Conservation (phyloP, 1,140 invertebrate species). For the Diorhabda sublineata region DNA sequence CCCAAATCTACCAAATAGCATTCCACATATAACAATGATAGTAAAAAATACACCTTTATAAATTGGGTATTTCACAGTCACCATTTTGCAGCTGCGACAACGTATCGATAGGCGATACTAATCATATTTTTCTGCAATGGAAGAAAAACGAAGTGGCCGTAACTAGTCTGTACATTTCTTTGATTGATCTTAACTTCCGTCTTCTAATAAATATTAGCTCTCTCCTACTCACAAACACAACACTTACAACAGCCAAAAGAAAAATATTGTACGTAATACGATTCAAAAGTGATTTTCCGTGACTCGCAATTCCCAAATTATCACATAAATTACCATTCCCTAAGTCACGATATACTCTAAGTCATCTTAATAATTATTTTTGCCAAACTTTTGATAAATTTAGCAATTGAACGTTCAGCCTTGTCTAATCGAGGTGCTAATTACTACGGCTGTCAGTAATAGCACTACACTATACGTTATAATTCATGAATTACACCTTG, state of each 20-base stretch:
- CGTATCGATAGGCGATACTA: too few relatives aligned
- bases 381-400: not conserved
- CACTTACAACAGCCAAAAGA: not conserved
- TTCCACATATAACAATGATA: too few relatives aligned
- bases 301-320: too few relatives aligned
- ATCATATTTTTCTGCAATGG: too few relatives aligned
- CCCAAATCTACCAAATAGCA: too few relatives aligned
- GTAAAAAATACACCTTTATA: too few relatives aligned
- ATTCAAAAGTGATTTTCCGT: not conserved
- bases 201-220: not conserved
- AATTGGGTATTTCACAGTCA: too few relatives aligned
- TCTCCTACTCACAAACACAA: not conserved
- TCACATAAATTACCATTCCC: too few relatives aligned
- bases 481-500: constrained; percentile 2
- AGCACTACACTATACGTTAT: not conserved
- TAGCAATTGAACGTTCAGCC: not conserved
- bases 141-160: too few relatives aligned
- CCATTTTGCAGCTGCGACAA: too few relatives aligned
- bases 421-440: constrained; percentile 2
- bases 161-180: not conserved
- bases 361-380: not conserved
- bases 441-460: not conserved
- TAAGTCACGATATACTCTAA: not conserved
- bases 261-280: not conserved
- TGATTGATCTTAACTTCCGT: not conserved